phyloP scores from a whole-genome alignment of 2,797 vertebrate species.

The Crypturellus tataupa region DNA sequence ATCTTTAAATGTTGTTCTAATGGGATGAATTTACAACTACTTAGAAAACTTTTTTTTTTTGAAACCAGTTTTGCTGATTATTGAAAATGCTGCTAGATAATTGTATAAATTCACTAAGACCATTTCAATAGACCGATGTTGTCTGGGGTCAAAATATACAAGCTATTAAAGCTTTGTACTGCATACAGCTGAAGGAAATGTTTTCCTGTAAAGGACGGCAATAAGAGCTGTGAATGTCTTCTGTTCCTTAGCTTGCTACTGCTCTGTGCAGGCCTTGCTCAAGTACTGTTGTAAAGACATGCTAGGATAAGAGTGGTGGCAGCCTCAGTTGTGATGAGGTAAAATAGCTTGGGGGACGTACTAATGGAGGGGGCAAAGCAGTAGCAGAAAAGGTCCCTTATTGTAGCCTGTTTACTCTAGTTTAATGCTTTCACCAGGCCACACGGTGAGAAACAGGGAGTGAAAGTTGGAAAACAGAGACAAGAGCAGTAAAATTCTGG shows the following conservation, averaged over 20 bases:
- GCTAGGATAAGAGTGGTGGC: not conserved
- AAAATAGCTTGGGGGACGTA: not conserved
- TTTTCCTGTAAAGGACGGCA: conserved; percentile 20
- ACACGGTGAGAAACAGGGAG: not conserved
- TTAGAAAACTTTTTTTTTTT: not conserved
- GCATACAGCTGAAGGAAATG: not conserved
- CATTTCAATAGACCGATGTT: not conserved
- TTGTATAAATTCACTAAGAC: not conserved
- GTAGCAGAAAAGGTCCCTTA: not conserved
- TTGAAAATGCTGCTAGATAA: not conserved
- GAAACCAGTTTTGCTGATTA: not conserved
- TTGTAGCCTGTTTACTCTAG: not conserved
- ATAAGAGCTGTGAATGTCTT: not conserved
- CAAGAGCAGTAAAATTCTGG: not conserved
- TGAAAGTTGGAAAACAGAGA: not conserved
- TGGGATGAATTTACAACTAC: not conserved
- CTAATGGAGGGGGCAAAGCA: not conserved
- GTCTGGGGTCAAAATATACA: not conserved
- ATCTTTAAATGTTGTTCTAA: not conserved
- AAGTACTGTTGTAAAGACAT: not conserved
- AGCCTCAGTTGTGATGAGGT: not conserved
- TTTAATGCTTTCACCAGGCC: not conserved
- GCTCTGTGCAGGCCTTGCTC: not conserved
- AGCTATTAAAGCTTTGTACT: not conserved
- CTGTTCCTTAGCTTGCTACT: conserved; percentile 2